phyloP scores from a whole-genome alignment of 2,888 invertebrate species.

The Sicus ferrugineus region DNA sequence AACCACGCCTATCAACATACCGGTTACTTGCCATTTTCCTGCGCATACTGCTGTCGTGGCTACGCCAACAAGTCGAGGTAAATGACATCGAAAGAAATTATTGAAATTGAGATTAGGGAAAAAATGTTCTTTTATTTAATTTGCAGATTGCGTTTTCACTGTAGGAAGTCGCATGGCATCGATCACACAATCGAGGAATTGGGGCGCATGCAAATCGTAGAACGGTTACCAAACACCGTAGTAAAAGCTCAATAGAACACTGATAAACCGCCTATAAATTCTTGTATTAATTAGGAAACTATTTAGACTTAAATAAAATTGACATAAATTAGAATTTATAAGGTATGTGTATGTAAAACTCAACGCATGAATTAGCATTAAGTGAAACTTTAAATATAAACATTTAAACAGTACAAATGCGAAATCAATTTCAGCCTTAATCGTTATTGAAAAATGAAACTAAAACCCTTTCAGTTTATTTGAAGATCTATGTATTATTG shows the following conservation, averaged over 20 bases:
- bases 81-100: neutral
- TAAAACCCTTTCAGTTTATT: too few relatives aligned
- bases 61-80: conserved; percentile 40
- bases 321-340: too few relatives aligned
- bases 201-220: conserved; percentile 41
- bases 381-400: too few relatives aligned
- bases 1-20: conserved; percentile 43
- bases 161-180: conserved; percentile 37
- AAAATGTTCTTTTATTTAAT: neutral
- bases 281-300: too few relatives aligned
- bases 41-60: conserved; percentile 41
- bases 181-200: conserved; percentile 39
- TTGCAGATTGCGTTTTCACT: conserved; percentile 43
- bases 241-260: conserved; percentile 20
- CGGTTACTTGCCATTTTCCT: conserved; percentile 42
- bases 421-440: too few relatives aligned
- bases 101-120: neutral
- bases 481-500: too few relatives aligned
- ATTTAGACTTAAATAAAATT: too few relatives aligned
- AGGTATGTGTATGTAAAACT: too few relatives aligned
- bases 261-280: too few relatives aligned
- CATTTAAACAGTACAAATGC: too few relatives aligned
- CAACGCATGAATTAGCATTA: too few relatives aligned
- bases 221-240: conserved; percentile 28
- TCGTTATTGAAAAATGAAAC: too few relatives aligned